A percentile compares a stretch with the other conserved stretches of the same genome.
These are phyloP conservation scores for Heliconius erato DNA, from an alignment of 2,888 invertebrate genomes.

Conservation along the genomic window DNA sequence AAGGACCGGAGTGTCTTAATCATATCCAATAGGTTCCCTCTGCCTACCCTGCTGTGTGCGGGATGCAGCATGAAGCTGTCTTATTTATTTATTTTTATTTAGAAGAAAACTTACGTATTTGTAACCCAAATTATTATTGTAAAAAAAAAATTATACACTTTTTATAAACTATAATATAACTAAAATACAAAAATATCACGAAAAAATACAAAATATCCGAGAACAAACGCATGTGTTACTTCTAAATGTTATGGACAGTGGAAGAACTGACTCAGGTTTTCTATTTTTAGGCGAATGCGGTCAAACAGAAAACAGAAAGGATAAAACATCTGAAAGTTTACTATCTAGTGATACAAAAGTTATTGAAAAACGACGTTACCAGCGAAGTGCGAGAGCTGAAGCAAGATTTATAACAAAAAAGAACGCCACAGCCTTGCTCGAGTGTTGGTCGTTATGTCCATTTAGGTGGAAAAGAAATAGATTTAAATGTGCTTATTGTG, in stretches of 20 bases:
- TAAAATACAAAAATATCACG: too few species aligned
- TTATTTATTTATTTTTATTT: too few species aligned
- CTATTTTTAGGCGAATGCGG: slow-evolving; percentile 79
- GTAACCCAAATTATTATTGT: too few species aligned
- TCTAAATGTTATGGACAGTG: slow-evolving; percentile 35
- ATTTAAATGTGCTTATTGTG: slow-evolving; percentile 79
- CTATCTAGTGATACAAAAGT: slow-evolving; percentile 33
- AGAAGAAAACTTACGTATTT: too few species aligned
- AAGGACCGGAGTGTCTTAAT: too few species aligned
- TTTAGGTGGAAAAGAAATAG: slow-evolving; percentile 79
- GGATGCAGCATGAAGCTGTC: too few species aligned
- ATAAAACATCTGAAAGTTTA: slow-evolving; percentile 40
- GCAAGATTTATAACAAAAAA: slow-evolving; percentile 75
- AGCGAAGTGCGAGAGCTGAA: slow-evolving; percentile 73
- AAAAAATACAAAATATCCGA: not conserved
- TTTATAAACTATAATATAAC: too few species aligned
- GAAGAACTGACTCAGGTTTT: slow-evolving; percentile 66
- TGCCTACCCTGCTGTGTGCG: too few species aligned
- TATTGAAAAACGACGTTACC: slow-evolving; percentile 64
- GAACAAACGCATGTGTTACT: slow-evolving; percentile 28
- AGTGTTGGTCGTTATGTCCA: slow-evolving; percentile 76
- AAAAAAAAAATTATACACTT: too few species aligned
- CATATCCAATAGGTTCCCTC: too few species aligned
- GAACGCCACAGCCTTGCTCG: slow-evolving; percentile 73
- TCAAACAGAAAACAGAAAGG: slow-evolving; percentile 60